Evolutionary conservation across 2,888 invertebrate genomes (phyloP).

Genomic region (Oscheius myriophilus): DNA sequence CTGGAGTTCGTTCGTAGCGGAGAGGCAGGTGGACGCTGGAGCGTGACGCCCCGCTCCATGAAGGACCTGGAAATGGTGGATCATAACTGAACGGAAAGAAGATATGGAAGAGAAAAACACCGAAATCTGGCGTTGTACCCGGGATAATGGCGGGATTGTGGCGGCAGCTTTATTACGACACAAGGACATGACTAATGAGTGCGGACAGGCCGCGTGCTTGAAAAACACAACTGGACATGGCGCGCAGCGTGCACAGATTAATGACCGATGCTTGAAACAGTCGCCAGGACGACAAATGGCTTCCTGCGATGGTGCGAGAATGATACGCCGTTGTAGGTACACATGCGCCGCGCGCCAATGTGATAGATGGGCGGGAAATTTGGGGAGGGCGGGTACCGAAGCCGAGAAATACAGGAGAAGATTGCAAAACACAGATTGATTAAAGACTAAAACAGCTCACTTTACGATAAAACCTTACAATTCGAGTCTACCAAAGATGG

Average conservation of each 20-base stretch:
- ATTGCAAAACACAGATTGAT: no score
- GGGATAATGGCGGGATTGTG: slow-evolving; percentile 19
- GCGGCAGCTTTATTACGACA: slow-evolving; percentile 27
- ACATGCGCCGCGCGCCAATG: no score
- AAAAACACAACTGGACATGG: slow-evolving; percentile 21
- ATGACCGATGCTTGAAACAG: slow-evolving; percentile 4
- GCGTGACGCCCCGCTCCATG: slow-evolving; percentile 31
- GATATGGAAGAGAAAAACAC: no score
- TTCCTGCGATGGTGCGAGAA: no score
- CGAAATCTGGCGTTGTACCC: background rate
- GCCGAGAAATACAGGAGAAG: no score
- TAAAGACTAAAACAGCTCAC: no score
- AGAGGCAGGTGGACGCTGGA: slow-evolving; percentile 28
- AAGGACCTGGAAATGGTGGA: background rate
- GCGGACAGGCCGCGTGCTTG: slow-evolving; percentile 12
- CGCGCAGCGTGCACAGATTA: background rate
- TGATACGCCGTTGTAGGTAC: no score
- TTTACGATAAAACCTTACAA: no score
- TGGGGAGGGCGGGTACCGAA: no score
- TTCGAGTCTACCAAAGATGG: no score
- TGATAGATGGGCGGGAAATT: no score
- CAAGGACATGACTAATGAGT: slow-evolving; percentile 30
- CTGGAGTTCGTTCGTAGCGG: slow-evolving; percentile 33
- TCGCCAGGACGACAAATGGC: background rate
- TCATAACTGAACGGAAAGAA: background rate